Conservation (phyloP, 1,140 invertebrate species). For the Anthonomus grandis region DNA sequence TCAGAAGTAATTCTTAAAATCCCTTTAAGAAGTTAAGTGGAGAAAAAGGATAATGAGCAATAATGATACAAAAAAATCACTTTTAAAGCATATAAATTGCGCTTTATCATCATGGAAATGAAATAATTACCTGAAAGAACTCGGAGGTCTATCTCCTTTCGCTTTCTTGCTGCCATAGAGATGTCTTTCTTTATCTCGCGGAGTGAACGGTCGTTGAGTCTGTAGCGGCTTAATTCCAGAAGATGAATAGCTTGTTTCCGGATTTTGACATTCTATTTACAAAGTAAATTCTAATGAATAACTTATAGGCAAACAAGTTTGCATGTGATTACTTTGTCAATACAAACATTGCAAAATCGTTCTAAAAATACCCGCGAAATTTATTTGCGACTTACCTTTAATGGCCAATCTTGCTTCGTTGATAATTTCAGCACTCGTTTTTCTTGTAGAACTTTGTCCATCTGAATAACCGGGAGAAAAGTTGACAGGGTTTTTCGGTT, state of each 20-base stretch:
- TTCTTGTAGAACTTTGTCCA: constrained; percentile 44
- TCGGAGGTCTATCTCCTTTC: constrained; percentile 65
- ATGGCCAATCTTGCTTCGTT: constrained; percentile 68
- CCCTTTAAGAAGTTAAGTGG: too few relatives aligned
- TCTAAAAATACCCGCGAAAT: too few relatives aligned
- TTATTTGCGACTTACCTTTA: constrained; percentile 42
- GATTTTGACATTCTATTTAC: constrained; percentile 44
- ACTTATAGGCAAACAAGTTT: too few relatives aligned
- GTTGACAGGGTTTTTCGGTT: constrained; percentile 22
- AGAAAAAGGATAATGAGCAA: too few relatives aligned
- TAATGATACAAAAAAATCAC: too few relatives aligned
- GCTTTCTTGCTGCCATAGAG: constrained; percentile 60
- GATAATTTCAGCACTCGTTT: constrained; percentile 75
- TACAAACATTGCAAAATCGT: too few relatives aligned
- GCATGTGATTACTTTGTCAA: too few relatives aligned
- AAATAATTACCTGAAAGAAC: constrained; percentile 66
- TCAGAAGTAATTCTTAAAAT: too few relatives aligned
- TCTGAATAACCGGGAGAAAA: constrained; percentile 29
- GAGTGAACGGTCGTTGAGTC: constrained; percentile 76
- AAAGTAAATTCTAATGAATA: too few relatives aligned
- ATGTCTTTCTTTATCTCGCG: constrained; percentile 68
- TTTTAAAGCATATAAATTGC: too few relatives aligned
- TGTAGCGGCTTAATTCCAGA: constrained; percentile 52
- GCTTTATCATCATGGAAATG: too few relatives aligned
- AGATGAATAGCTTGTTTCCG: constrained; percentile 40